Base-by-base conservation (phyloP, 2,797 vertebrate genomes). In the Anableps anableps region DNA sequence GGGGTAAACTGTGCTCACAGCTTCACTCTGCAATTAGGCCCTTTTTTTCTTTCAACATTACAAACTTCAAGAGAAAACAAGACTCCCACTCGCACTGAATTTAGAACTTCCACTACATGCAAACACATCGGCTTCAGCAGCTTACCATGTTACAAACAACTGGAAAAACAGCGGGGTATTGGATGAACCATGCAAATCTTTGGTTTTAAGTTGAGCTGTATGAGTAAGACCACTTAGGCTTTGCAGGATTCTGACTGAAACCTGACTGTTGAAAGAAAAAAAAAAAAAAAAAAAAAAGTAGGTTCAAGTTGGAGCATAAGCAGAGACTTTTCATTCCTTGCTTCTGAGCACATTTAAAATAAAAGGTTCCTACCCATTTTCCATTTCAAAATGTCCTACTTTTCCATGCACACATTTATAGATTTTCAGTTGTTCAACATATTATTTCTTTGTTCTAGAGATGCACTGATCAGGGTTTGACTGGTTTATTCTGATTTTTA, bases 1-100 rank as follows among this genome's bases (percentile, higher is more conserved):
- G 88, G 90, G 93, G 90, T 94, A 95, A 92, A 93, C 88, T 92
- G 92, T 93, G 92, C 89, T 95, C 93, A 91, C 94, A 94, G 88
- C 94, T 94, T 94, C 89, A 94, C 89, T 93, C 80, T 79, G 88
- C 86, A 85, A 87, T 91, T 85, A 87, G 88, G 78, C 85, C 75
- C 62, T 76, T 41, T 83, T 83, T 73, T 77, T 50, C 81, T 85
- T 87, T 91, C 80, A 80, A 81, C 85, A 85, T 79, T 55, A 84
- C 85, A 88, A 50, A 82, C 83, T 80, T 86, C 14, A 76, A 72
- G 66, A 76, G 74, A 86, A 79, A 85, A 84, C 75, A 80, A 71
- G 66, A 87, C 76, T 77, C 83, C 68, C 68, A 47, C 73, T 80
- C 66, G 80, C 75, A 47, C 34, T 31, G 55, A 34, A 64, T 75